These are phyloP conservation scores for Larimichthys crocea DNA, from an alignment of 2,113 vertebrate genomes.

Conservation along the genomic window DNA sequence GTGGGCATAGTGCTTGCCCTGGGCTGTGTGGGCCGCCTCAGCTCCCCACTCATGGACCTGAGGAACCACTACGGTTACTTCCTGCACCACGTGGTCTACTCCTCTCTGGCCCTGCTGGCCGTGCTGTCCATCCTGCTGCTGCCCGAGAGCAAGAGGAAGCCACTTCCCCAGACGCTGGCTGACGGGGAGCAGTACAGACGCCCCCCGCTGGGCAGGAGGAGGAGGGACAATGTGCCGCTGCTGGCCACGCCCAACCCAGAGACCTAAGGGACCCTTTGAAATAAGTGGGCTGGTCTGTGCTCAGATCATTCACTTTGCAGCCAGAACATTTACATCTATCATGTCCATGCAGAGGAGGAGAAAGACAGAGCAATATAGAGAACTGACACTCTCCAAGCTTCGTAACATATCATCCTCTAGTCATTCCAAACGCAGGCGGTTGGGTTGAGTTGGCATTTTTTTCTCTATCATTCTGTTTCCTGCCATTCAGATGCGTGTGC, in stretches of 20 bases:
- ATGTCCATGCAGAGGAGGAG: slow-evolving; percentile 46
- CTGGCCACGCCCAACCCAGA: slow-evolving; percentile 90
- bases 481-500: slow-evolving; percentile 31
- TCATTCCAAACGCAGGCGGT: slow-evolving; percentile 54
- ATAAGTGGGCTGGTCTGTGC: not conserved
- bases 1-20: slow-evolving; percentile 87
- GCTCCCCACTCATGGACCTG: slow-evolving; percentile 89
- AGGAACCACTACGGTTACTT: slow-evolving; percentile 92
- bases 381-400: slow-evolving; percentile 31
- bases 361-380: slow-evolving; percentile 25
- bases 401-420: slow-evolving; percentile 60
- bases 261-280: slow-evolving; percentile 67
- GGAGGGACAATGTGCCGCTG: slow-evolving; percentile 90
- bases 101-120: slow-evolving; percentile 89
- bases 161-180: slow-evolving; percentile 88
- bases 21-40: slow-evolving; percentile 89
- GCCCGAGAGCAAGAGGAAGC: slow-evolving; percentile 92
- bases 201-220: slow-evolving; percentile 86
- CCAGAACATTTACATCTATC: slow-evolving; percentile 35
- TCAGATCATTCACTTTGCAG: slow-evolving; percentile 29
- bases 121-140: slow-evolving; percentile 93
- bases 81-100: slow-evolving; percentile 91
- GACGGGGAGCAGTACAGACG: slow-evolving; percentile 90
- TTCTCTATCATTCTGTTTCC: slow-evolving; percentile 32
- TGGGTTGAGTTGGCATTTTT: slow-evolving; percentile 27